These are phyloP conservation scores for Sminthopsis crassicaudata DNA, from an alignment of 2,113 vertebrate genomes.

Conservation along the genomic window DNA sequence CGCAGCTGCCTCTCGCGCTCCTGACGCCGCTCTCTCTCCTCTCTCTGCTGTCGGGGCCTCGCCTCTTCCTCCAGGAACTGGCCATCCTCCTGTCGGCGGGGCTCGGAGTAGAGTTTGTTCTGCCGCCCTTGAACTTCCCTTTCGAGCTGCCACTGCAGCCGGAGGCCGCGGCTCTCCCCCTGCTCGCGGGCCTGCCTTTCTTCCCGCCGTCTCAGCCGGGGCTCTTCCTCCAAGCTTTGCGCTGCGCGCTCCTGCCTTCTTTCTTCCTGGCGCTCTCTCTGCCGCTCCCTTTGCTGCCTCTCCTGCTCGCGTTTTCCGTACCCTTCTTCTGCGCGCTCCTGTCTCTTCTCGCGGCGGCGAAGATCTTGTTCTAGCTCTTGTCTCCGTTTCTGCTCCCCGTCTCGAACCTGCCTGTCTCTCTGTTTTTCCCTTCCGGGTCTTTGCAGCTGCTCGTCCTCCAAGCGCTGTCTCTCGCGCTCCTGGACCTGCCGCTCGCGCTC, in stretches of 20 bases:
- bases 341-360: constrained; percentile 47
- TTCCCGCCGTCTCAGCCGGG: neutral
- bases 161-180: neutral
- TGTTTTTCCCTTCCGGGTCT: neutral
- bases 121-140: constrained; percentile 58
- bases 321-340: fast-evolving
- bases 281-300: neutral
- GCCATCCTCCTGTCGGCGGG: constrained; percentile 31
- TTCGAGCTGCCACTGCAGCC: constrained; percentile 65
- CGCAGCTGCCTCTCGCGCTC: neutral
- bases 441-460: neutral
- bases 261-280: neutral
- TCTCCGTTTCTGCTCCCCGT: neutral
- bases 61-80: neutral
- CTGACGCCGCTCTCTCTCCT: neutral
- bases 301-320: neutral
- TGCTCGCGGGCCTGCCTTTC: neutral
- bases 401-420: neutral
- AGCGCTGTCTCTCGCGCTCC: neutral
- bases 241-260: neutral
- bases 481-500: neutral
- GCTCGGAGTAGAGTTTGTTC: constrained; percentile 68
- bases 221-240: neutral
- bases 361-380: neutral
- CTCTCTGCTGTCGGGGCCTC: neutral